phyloP scores from a whole-genome alignment of 2,797 vertebrate species.

The Acipenser transmontanus region DNA sequence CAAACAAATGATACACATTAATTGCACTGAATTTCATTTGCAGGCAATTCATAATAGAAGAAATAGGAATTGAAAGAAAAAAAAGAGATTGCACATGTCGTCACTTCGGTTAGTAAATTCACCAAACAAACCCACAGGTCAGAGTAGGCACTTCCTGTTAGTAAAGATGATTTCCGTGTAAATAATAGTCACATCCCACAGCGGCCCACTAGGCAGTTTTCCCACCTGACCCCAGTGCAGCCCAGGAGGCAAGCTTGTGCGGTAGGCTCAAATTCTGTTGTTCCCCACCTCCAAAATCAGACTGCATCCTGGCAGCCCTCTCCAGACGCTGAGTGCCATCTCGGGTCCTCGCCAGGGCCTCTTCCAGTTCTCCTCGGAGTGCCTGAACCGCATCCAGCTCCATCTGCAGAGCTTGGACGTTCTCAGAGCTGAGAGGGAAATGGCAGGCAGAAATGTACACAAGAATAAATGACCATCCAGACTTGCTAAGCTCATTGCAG shows the following conservation, averaged over 20 bases:
- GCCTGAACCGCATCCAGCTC: conserved; percentile 80
- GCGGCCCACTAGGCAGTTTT: conserved; percentile 49
- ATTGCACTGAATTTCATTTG: conserved; percentile 51
- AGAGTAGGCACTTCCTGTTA: conserved; percentile 47
- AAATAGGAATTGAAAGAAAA: conserved; percentile 36
- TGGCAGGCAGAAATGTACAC: neutral
- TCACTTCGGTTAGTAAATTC: conserved; percentile 39
- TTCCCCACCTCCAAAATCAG: conserved; percentile 86
- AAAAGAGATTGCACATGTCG: conserved; percentile 38
- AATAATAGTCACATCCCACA: conserved; percentile 17
- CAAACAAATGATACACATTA: conserved; percentile 34
- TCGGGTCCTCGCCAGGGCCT: conserved; percentile 76
- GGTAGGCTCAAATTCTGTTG: conserved; percentile 70
- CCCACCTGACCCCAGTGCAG: conserved; percentile 50
- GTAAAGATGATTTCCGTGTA: conserved; percentile 29
- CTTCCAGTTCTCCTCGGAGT: conserved; percentile 79
- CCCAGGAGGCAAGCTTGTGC: conserved; percentile 73
- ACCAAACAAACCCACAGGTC: conserved; percentile 41
- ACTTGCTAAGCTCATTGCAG: too few species aligned
- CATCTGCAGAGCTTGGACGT: conserved; percentile 68
- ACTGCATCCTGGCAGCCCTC: conserved; percentile 52
- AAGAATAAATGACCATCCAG: neutral
- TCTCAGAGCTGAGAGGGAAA: conserved; percentile 54
- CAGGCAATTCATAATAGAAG: conserved; percentile 39
- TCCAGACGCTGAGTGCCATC: conserved; percentile 71